Conservation (phyloP, 2,888 invertebrate species). For the Polymixis flavicincta region DNA sequence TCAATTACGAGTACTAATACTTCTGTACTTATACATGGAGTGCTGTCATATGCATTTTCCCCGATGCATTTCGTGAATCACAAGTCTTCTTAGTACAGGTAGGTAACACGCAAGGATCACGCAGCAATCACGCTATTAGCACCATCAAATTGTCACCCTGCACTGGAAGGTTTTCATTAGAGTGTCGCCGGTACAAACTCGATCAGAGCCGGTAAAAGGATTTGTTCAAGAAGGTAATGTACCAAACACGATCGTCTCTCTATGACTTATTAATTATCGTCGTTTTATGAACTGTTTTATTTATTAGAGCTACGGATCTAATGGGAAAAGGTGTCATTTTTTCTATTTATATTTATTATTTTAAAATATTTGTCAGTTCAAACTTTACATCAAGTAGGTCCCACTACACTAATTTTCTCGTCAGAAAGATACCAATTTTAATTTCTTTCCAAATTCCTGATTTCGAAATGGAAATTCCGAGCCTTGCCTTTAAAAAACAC, state of each 20-base stretch:
- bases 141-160: conserved; percentile 21
- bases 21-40: background rate
- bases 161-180: conserved; percentile 35
- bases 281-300: conserved; percentile 17
- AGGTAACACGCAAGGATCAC: conserved; percentile 36
- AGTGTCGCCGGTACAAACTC: conserved; percentile 30
- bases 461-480: background rate
- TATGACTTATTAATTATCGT: conserved; percentile 46
- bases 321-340: conserved; percentile 4
- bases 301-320: conserved; percentile 42
- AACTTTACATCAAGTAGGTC: background rate
- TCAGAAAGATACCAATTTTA: background rate
- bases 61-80: conserved; percentile 16
- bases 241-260: conserved; percentile 40
- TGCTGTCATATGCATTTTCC: conserved; percentile 12
- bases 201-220: conserved; percentile 22
- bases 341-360: conserved; percentile 7
- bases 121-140: conserved; percentile 37
- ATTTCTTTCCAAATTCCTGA: background rate
- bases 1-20: too few relatives aligned
- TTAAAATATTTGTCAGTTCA: background rate
- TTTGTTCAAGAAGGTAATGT: conserved; percentile 42
- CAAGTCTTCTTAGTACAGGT: background rate
- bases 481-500: background rate
- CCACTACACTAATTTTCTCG: background rate